Evolutionary conservation across 2,113 vertebrate genomes (phyloP).

Genomic region (Pogona vitticeps): DNA sequence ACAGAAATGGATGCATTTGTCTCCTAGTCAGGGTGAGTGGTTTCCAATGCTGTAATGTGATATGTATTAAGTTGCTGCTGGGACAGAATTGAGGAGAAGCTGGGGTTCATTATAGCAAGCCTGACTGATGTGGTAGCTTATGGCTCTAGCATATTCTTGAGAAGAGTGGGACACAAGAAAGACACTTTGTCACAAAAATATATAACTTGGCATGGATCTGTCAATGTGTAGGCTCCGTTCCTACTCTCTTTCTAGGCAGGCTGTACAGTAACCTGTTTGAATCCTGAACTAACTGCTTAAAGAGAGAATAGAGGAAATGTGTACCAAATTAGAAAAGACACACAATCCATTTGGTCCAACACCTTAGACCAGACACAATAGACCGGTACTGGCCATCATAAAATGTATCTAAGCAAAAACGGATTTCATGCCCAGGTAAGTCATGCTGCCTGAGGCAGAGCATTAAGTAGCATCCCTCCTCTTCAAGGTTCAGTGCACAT

Average conservation of each 20-base stretch:
- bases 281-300: constrained; percentile 30
- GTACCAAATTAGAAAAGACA: constrained; percentile 27
- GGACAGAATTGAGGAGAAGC: constrained; percentile 24
- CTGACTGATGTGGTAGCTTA: constrained; percentile 47
- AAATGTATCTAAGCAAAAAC: not conserved
- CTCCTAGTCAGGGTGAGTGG: constrained; percentile 37
- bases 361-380: not conserved
- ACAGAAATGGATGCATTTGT: constrained; percentile 37
- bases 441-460: too few relatives aligned
- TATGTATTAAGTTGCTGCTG: constrained; percentile 17
- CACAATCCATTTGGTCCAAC: not conserved
- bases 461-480: too few relatives aligned
- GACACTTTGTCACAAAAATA: constrained; percentile 42
- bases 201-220: constrained; percentile 60
- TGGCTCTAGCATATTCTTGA: constrained; percentile 40
- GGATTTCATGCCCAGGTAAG: not conserved
- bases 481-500: too few relatives aligned
- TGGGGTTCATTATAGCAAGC: constrained; percentile 41
- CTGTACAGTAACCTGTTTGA: constrained; percentile 40
- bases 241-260: constrained; percentile 50
- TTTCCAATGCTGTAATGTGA: constrained; percentile 59
- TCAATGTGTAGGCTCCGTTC: constrained; percentile 14
- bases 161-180: constrained; percentile 39
- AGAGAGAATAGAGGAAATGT: not conserved
- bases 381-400: not conserved